Evolutionary conservation across 2,797 vertebrate species (phyloP), one percentile per base, ranked within the genome.

Genomic region (Periparus ater): DNA sequence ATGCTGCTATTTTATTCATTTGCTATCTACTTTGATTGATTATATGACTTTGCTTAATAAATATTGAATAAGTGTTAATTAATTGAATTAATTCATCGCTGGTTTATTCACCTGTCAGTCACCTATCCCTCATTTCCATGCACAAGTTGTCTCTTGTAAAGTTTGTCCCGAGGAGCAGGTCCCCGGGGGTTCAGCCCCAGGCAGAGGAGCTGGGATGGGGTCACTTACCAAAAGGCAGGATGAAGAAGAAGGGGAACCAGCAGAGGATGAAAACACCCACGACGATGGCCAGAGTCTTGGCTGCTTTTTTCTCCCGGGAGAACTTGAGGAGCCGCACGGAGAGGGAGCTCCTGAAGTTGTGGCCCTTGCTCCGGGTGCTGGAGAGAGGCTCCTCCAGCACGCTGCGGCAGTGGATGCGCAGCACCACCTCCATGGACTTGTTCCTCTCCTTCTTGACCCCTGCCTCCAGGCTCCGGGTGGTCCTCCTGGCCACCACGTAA

Each of bases 201-300:
- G 51, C n/a, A 50, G 53, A 0, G 0, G 73, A 74, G 36, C 16
- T 36, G 62, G 53, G 22, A 45, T 0, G 8, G 36, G 32, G 17
- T 84, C 93, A 98, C 99, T 96, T 98, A 99, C 99, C 99, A 34
- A 99, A 97, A 1, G 99, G 99, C 75, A 99, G 98, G 80, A 99
- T 98, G 96, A 99, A 99, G 98, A 99, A 99, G 97, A 99, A 99
- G 1, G 99, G 99, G 85, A 99, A 98, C 99, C 99, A 99, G 96
- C 99, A 99, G 91, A 99, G 97, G 88, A 99, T 99, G 97, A 99
- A 99, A 97, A 99, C 99, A 9, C 99, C 99, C 63, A 99, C 99
- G 3, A 99, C 99, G 77, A 99, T 99, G 78, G 99, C 99, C 5
- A 99, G 98, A 8, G 99, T 99, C 95, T 99, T 99, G 67, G 99